Base-by-base conservation (phyloP, 2,797 vertebrate genomes). In the Holocentrus rufus region DNA sequence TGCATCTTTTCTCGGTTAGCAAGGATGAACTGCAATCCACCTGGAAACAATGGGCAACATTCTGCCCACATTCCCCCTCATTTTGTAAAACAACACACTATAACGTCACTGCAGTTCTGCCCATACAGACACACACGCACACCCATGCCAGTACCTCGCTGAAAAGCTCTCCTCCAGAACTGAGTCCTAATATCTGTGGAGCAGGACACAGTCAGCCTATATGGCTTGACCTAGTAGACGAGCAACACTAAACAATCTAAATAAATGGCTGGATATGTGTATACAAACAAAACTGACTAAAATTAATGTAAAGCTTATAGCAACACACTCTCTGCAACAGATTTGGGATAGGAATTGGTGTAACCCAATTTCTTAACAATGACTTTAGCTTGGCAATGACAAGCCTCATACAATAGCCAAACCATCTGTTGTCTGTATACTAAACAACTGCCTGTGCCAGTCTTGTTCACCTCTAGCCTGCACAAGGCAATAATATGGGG, bases 161-260 rank as follows among this genome's bases (percentile, higher is more conserved):
- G 90, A 9, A 92, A 91, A 22, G 90, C 91, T 89, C 93, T 92
- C 83, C 94, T 94, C 94, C 94, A 95, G 89, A 95, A 95, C 65
- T 84, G 92, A 90, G 92, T 94, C 88, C 94, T 94, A 82, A 94
- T 88, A 88, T 95, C 94, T 95, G 93, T 80, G 65, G 85, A 87
- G 82, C 76, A 91, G 83, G 80, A 91, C 36, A 89, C 8, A n/a
- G 74, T 88, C 79, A 89, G 62, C 73, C 71, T 69, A 42, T 34
- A 74, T 22, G 23, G 47, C 80, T 79, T 69, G 52, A 65, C 27
- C 50, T 7, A 15, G 4, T 67, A 55, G 63, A 42, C 1, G n/a
- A 74, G 8, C 53, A 34, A 71, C 69, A 63, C 68, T 55, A 0
- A 66, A 59, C 31, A 54, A 1, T 55, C 53, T 25, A 59, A 39